Conservation (phyloP, 2,113 vertebrate genomes). For the Hemicordylus capensis region DNA sequence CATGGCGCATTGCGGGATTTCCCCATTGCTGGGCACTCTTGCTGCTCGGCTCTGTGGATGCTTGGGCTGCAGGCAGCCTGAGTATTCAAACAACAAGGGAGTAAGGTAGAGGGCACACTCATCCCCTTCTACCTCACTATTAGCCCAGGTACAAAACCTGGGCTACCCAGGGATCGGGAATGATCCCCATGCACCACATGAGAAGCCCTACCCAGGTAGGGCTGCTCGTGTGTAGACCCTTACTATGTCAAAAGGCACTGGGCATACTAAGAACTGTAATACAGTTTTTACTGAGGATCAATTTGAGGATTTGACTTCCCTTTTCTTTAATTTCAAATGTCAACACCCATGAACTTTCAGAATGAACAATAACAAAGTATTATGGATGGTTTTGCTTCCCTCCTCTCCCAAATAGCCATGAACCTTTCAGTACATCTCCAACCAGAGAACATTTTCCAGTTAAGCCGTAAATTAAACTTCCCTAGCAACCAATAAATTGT, state of each 20-base stretch:
- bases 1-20: too few relatives aligned
- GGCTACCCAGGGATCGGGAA: too few relatives aligned
- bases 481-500: slow-evolving; percentile 28
- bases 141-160: too few relatives aligned
- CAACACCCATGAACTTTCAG: not conserved
- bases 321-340: not conserved
- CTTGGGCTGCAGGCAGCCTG: too few relatives aligned
- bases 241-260: not conserved
- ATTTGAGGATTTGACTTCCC: not conserved
- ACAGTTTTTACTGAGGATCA: not conserved
- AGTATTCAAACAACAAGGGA: too few relatives aligned
- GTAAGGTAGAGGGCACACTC: too few relatives aligned
- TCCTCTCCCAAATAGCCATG: not conserved
- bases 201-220: too few relatives aligned
- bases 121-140: too few relatives aligned
- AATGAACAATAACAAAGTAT: fast-evolving
- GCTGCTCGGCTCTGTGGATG: too few relatives aligned
- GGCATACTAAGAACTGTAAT: not conserved
- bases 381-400: not conserved
- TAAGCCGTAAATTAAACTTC: slow-evolving; percentile 15
- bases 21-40: too few relatives aligned
- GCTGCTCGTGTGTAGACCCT: too few relatives aligned
- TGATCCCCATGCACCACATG: too few relatives aligned
- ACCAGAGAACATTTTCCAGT: slow-evolving; percentile 19
- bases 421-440: slow-evolving; percentile 21